Conservation (phyloP, 1,140 invertebrate species). For the Pinna nobilis region DNA sequence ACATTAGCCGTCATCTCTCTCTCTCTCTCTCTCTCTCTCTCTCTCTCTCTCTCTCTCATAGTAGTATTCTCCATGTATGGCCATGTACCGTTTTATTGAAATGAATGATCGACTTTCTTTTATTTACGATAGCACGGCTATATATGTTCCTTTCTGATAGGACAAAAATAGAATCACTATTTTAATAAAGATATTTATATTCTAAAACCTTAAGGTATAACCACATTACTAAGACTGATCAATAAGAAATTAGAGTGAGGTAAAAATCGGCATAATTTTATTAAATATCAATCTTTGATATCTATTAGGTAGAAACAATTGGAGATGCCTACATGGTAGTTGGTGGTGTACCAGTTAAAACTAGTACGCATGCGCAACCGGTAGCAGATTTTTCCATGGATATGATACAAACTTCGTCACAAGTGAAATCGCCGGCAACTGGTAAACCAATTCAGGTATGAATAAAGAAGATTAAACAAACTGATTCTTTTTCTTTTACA, state of each 20-base stretch:
- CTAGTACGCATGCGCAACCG: slow-evolving; percentile 45
- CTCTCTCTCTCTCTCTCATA: no score
- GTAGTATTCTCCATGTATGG: no score
- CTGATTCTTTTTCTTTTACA: no score
- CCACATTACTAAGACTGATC: neutral
- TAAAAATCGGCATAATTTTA: neutral
- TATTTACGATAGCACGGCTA: no score
- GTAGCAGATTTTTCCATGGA: slow-evolving; percentile 62
- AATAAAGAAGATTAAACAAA: neutral
- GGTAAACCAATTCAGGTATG: slow-evolving; percentile 55
- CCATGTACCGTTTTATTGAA: no score
- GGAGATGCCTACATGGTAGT: slow-evolving; percentile 70
- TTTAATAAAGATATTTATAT: no score
- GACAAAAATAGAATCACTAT: no score
- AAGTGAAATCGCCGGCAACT: slow-evolving; percentile 57
- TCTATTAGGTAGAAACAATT: slow-evolving; percentile 55
- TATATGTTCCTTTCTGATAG: no score
- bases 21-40: no score
- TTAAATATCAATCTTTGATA: neutral
- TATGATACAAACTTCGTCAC: slow-evolving; percentile 49
- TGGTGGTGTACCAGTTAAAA: slow-evolving; percentile 76
- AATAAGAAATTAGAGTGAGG: neutral
- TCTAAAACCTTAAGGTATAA: no score
- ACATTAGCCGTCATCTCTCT: no score
- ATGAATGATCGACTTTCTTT: no score